Evolutionary conservation across 2,113 vertebrate genomes (phyloP).

Genomic region (Pholis gunnellus): DNA sequence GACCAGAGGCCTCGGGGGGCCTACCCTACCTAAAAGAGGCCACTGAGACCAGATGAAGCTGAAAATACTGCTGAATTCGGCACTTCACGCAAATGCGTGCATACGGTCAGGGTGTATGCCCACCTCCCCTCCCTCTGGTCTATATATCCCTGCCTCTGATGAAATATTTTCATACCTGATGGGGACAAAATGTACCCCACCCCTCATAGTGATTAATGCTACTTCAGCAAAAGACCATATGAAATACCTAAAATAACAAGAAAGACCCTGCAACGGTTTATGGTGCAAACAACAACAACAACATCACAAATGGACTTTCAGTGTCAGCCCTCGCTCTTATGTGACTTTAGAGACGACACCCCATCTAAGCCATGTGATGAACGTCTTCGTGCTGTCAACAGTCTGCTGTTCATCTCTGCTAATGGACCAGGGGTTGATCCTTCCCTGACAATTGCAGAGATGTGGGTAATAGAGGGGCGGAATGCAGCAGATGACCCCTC

Average conservation of each 20-base stretch:
- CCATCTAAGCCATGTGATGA: neutral
- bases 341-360: neutral
- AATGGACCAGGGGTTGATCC: neutral
- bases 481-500: neutral
- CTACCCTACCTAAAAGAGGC: conserved; percentile 32
- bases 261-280: neutral
- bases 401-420: neutral
- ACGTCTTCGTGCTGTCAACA: neutral
- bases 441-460: neutral
- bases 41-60: conserved; percentile 31
- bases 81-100: conserved; percentile 33
- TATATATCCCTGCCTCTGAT: neutral
- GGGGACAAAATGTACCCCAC: neutral
- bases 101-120: neutral
- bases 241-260: neutral
- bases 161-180: neutral
- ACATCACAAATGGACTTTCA: neutral
- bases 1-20: conserved; percentile 51
- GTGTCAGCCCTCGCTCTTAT: neutral
- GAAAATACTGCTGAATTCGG: conserved; percentile 53
- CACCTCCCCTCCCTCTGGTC: neutral
- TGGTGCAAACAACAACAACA: neutral
- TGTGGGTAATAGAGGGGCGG: neutral
- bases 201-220: neutral
- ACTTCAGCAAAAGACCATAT: neutral